Evolutionary conservation across 2,113 vertebrate species (phyloP).

Genomic region (Eulemur rufifrons): DNA sequence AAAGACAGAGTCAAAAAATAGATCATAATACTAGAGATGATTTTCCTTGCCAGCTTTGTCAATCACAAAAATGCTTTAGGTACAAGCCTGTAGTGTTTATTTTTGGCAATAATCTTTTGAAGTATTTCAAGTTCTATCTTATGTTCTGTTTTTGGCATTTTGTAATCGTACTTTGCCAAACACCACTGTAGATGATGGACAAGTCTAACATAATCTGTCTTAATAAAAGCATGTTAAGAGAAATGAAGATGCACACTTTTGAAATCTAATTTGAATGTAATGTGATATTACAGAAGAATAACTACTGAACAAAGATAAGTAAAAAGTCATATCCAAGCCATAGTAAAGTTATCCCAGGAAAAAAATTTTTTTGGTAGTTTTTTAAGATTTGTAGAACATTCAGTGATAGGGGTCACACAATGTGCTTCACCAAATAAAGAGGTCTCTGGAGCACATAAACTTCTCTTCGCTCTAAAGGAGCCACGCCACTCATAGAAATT

Average conservation of each 20-base stretch:
- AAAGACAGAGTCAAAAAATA: not conserved
- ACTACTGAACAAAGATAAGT: not conserved
- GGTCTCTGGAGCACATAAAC: not conserved
- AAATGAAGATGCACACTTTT: not conserved
- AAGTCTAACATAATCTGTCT: not conserved
- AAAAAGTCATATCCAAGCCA: not conserved
- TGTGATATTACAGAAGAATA: not conserved
- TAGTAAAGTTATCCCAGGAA: not conserved
- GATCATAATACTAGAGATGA: not conserved
- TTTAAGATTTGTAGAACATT: not conserved
- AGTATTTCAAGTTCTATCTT: not conserved
- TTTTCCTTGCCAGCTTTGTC: not conserved
- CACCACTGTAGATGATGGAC: not conserved
- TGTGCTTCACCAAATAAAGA: not conserved
- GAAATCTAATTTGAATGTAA: not conserved
- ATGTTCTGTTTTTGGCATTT: not conserved
- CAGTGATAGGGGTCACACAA: not conserved
- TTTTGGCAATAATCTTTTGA: not conserved
- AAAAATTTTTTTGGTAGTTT: not conserved
- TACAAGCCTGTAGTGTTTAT: not conserved
- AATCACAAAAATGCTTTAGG: not conserved
- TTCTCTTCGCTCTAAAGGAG: not conserved
- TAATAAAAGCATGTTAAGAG: not conserved
- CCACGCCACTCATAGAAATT: not conserved
- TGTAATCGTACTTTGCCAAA: not conserved